Evolutionary conservation across 2,888 invertebrate genomes (phyloP), one percentile per base, ranked within the genome.

Genomic region (Metacarcinus magister): DNA sequence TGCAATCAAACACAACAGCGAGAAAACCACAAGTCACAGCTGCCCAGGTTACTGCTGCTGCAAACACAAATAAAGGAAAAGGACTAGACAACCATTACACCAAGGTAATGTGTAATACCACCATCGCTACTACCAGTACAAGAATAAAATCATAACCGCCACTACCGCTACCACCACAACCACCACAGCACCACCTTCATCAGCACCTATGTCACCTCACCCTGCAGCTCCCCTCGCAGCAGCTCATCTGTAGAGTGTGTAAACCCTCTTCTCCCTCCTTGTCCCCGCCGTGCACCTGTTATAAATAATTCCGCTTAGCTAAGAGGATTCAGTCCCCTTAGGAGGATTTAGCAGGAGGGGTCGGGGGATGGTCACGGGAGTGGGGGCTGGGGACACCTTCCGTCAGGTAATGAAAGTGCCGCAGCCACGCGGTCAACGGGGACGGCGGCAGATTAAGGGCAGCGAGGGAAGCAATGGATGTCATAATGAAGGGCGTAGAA

Each of bases 251-350:
- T 23, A n/a, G 28, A 23, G 23, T 75, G 23, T 75, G 23, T 75
- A 75, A 75, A n/a, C 75, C 75, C 87, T 87, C 87, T 39, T n/a
- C 32, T 39, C 32, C 39, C 39, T 39, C 39, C 87, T 39, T 23
- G 32, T 39, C 87, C 32, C 39, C 8, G 39, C 87, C 13, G 87
- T 16, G 87, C 7, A 87, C 87, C 87, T 87, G 32, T 39, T 39
- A 87, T 87, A 87, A 87, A 87, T 87, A 87, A 87, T 87, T 87
- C 87, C 87, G 10, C 87, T 87, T 87, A 87, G 87, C 39, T 87
- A 87, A 87, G 87, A 87, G 39, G 87, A 87, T 87, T 87, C 39
- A 32, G 87, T 87, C 7, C 32, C 87, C 39, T 87, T 32, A 8
- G 39, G 16, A 87, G 87, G 87, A 39, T 87, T 87, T 87, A 13